Base-by-base conservation (phyloP, 2,888 invertebrate species). In the Epicampocera succincta region DNA sequence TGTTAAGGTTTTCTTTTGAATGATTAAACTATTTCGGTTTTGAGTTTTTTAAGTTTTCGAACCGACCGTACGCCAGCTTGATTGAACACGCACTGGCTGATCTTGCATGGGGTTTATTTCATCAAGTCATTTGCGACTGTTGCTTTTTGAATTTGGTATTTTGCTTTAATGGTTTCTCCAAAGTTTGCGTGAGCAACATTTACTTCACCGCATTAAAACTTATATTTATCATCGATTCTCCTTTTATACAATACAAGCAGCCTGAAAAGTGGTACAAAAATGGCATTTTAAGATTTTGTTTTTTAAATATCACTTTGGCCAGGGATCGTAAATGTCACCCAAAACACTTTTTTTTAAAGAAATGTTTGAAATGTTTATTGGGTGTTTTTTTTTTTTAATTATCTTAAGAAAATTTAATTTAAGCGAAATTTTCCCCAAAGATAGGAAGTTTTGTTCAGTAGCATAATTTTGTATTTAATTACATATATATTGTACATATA, bases 61-160 rank as follows among this genome's bases (percentile, higher is more conserved):
- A 78, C 82, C 74, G 74, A n/a, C 29, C 74, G 74, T 74, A 60
- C 74, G 21, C 66, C 52, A 69, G 82, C 82, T 71, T 61, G 56
- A 46, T 66, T 69, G 42, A 78, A 71, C 74, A 71, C 77, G 78
- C 74, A 78, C 78, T 82, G 73, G 73, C 78, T 78, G 72, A 78
- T 78, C 69, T 42, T 69, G 50, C 77, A 74, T 74, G 54, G 21
- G 40, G 46, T 44, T 19, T 25, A 42, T 42, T 50, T 46, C 25
- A 52, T 21, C 40, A 63, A 76, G 17, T 6, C 58, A 56, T 50
- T 48, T 54, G 11, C 29, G 33, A 25, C 29, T 68, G 50, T 15
- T 33, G 71, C 60, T 72, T 66, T 3, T 78, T 58, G 56, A 65
- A 65, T 72, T n/a, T 42, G 65, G 63, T 65, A 65, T 46, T 25